Base-by-base conservation (phyloP, 2,888 invertebrate genomes). In the Monoplex corrugatus region DNA sequence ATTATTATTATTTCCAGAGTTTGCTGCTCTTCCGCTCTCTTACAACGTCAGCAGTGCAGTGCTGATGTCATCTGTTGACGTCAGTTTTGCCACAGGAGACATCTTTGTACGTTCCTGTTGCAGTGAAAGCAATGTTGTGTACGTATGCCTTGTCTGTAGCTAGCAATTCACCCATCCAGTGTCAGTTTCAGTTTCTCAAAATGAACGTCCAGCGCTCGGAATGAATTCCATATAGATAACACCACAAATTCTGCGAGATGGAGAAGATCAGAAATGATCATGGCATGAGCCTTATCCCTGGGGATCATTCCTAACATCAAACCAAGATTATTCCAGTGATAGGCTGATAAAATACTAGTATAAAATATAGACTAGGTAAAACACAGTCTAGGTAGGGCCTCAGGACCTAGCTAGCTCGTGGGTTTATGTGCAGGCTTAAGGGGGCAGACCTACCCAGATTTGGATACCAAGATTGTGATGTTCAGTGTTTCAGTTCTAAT, bases 1-100 rank as follows among this genome's bases (percentile, higher is more conserved):
- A 68, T 68, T 72, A 1, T 72, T 32, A 28, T 72, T n/a, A n/a
- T 72, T 19, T 72, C n/a, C 82, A 82, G 82, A 45, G 32, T 82
- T 82, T 40, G 19, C 45, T 2, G 82, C 82, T 28, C 57, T 63
- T 35, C 85, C 85, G 2, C 57, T 63, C 8, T 50, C 63, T 10
- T 85, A 85, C 32, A 13, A 85, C 44, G 63, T 85, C 28, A 28
- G n/a, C 1, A 40, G 57, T 16, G 85, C 38, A 5, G 38, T 2
- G 10, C 57, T 85, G 38, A 38, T 2, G 63, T 35, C 63, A 5
- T 50, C 35, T 0, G 63, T 85, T 50, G 85, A 85, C 63, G 85
- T 85, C 23, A 45, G 2, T 6, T 85, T 57, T 16, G 57, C 23
- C 57, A 38, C 85, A 85, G 38, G 35, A 38, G 85, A n/a, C 0